These are phyloP conservation scores for Drosophila anomalipes DNA, from an alignment of 2,888 invertebrate genomes.

Conservation along the genomic window DNA sequence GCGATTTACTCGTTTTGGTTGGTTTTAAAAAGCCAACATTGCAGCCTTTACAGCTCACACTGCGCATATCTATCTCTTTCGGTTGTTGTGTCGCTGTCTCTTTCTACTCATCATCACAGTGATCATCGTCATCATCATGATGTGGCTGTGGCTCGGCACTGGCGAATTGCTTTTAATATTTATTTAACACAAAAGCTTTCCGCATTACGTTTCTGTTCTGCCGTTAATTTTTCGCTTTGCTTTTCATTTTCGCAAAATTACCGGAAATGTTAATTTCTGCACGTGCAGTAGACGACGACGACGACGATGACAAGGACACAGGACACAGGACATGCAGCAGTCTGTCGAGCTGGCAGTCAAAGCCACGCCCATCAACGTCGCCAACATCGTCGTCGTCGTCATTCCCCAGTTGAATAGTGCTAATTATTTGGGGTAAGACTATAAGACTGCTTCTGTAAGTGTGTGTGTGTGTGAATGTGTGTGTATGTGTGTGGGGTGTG, in stretches of 20 bases:
- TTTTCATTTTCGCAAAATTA: conserved; percentile 81
- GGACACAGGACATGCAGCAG: conserved; percentile 41
- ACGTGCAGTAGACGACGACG: conserved; percentile 71
- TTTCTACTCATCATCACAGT: conserved; percentile 33
- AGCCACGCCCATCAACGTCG: conserved; percentile 76
- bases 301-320: conserved; percentile 55
- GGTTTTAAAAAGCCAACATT: conserved; percentile 66
- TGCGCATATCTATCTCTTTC: background rate
- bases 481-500: conserved; percentile 26
- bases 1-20: conserved; percentile 64
- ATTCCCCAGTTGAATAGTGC: conserved; percentile 81
- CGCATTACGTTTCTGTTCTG: conserved; percentile 73
- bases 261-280: conserved; percentile 82
- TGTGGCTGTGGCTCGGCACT: conserved; percentile 50
- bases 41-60: conserved; percentile 43
- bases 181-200: conserved; percentile 80
- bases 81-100: background rate
- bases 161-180: conserved; percentile 78
- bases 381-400: conserved; percentile 42
- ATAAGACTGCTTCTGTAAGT: conserved; percentile 38
- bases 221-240: conserved; percentile 80
- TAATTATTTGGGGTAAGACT: conserved; percentile 83
- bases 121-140: conserved; percentile 36
- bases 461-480: conserved; percentile 15
- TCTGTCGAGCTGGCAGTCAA: conserved; percentile 55